phyloP scores from a whole-genome alignment of 2,888 invertebrate genomes.

The Orthonychiurus folsomi region DNA sequence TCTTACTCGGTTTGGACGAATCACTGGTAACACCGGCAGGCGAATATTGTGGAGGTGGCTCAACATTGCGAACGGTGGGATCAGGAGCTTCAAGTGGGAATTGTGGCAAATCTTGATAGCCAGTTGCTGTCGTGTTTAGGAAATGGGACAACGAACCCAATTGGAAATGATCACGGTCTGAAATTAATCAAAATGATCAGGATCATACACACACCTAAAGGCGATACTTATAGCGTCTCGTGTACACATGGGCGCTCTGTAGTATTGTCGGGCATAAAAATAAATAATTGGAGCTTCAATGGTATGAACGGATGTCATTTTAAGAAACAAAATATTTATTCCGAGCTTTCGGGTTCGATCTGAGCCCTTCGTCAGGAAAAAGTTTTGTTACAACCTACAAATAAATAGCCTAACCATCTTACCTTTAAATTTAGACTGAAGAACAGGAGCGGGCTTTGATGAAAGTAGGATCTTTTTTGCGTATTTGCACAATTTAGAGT shows the following conservation, averaged over 20 bases:
- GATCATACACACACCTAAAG: background rate
- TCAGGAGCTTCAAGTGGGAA: constrained; percentile 71
- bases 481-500: constrained; percentile 55
- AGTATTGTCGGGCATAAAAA: no score
- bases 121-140: constrained; percentile 71
- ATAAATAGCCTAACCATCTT: background rate
- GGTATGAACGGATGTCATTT: no score
- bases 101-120: constrained; percentile 78
- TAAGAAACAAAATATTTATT: no score
- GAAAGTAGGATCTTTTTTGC: constrained; percentile 79
- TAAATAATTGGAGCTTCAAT: no score
- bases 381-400: background rate
- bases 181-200: constrained; percentile 17
- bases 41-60: constrained; percentile 43
- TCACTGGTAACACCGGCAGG: background rate
- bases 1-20: constrained; percentile 13
- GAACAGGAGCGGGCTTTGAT: constrained; percentile 84
- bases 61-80: constrained; percentile 66
- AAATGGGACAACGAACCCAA: constrained; percentile 92
- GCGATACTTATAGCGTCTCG: no score
- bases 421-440: constrained; percentile 76
- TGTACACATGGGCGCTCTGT: no score
- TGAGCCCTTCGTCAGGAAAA: no score
- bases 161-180: constrained; percentile 77
- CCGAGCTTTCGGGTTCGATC: no score